Base-by-base conservation (phyloP, 92 coral and sea anemone genomes). In the Bergia puertoricense region DNA sequence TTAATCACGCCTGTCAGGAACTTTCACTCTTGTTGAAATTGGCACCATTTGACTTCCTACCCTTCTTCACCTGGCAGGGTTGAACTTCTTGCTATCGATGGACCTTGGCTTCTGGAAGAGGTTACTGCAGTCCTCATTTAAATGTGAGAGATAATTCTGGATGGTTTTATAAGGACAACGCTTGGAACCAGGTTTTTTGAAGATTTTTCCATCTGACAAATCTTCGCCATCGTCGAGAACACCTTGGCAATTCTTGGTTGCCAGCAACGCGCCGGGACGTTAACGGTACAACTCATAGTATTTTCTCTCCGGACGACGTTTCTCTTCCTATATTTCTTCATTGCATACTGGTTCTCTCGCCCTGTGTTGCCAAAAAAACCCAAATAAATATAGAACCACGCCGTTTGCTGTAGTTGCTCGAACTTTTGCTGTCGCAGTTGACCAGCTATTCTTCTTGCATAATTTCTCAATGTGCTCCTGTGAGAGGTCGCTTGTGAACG, bases 331-430 rank as follows among this genome's bases (percentile, higher is more conserved):
- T 87, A 42, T n/a, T 81, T 85, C 88, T 85, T 76, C 78, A 89
- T 54, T 36, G 43, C 51, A 23, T 86, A 86, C 81, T 91, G 93
- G 89, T 91, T 91, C 85, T 91, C 93, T 56, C 93, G 44, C 20
- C 92, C 94, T 89, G 90, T 20, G 74, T 92, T 92, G 72, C 94
- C 90, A 65, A 79, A 86, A 81, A 85, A 92, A 30, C 30, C 30
- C 22, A 92, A 82, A 67, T 72, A 85, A 69, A 90, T 76, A 39
- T 83, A 77, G 54, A 92, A 92, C 92, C 92, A 89, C 1, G 78
- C 91, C n/a, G 91, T 92, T 82, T 84, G 92, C 71, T 86, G 90
- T n/a, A 86, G 80, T 92, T 90, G 56, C 75, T 67, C 30, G 87
- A 43, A 56, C 62, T 82, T 65, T 59, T 82, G 44, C 46, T 59